phyloP scores from a whole-genome alignment of 2,113 vertebrate species.

The Stegastes partitus region DNA sequence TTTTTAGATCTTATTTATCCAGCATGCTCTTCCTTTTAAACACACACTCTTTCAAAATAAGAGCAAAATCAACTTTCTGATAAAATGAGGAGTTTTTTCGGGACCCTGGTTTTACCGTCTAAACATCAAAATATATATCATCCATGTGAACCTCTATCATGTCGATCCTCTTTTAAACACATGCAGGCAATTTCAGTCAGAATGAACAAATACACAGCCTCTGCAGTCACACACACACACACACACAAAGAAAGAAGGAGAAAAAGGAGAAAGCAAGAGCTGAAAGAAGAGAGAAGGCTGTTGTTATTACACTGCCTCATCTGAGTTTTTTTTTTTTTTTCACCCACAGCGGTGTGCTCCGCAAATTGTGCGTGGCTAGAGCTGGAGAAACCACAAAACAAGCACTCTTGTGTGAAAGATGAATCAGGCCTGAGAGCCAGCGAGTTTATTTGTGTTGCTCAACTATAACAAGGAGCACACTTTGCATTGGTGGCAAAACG shows the following conservation, averaged over 20 bases:
- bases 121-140: neutral
- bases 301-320: constrained; percentile 35
- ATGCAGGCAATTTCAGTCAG: neutral
- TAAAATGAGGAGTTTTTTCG: no score
- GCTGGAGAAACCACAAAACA: constrained; percentile 57
- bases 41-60: no score
- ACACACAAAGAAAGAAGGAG: neutral
- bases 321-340: constrained; percentile 18
- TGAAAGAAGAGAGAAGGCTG: constrained; percentile 26
- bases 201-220: constrained; percentile 43
- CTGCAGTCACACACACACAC: neutral
- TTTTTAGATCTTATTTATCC: constrained; percentile 11
- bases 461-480: constrained; percentile 43
- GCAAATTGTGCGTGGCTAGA: constrained; percentile 65
- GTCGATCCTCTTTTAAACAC: neutral
- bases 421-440: constrained; percentile 43
- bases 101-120: no score
- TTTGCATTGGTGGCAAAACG: constrained; percentile 40
- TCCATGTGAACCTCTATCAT: neutral
- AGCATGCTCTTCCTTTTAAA: neutral
- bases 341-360: constrained; percentile 20
- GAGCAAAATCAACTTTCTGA: no score
- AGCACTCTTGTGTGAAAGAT: constrained; percentile 60
- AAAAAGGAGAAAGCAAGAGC: constrained; percentile 18
- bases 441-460: constrained; percentile 67